A percentile compares a stretch with the other conserved stretches of the same genome.
These are phyloP conservation scores for Drosophila tristis DNA, from an alignment of 1,140 invertebrate species.

Conservation along the genomic window DNA sequence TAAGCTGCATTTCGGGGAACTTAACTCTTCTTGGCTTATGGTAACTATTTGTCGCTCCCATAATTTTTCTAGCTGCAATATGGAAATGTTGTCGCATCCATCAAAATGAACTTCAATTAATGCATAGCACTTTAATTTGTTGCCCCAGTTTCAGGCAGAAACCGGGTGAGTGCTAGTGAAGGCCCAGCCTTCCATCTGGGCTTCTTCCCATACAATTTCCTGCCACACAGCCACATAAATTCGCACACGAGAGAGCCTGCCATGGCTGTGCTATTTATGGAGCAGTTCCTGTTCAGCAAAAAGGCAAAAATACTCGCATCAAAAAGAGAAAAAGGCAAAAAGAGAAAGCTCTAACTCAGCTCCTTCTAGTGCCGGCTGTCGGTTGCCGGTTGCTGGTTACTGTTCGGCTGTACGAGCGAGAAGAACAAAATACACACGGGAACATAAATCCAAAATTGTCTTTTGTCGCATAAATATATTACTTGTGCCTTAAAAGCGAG, in stretches of 20 bases:
- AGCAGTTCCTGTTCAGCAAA: conserved; percentile 68
- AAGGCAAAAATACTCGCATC: conserved; percentile 38
- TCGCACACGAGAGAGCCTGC: conserved; percentile 64
- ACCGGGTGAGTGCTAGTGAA: conserved; percentile 14
- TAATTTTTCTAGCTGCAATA: conserved; percentile 8
- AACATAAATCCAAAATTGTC: conserved; percentile 81
- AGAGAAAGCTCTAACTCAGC: conserved; percentile 48
- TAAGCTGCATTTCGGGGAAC: too few relatives aligned
- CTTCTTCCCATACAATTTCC: conserved; percentile 65
- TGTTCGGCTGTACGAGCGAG: not conserved
- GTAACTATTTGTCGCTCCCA: conserved; percentile 13
- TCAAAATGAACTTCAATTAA: conserved; percentile 64
- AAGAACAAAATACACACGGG: conserved; percentile 27
- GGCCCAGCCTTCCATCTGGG: conserved; percentile 3
- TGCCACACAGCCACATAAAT: conserved; percentile 68
- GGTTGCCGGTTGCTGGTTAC: conserved; percentile 16
- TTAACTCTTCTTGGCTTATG: not conserved
- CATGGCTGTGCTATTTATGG: conserved; percentile 71
- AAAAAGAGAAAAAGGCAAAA: conserved; percentile 36
- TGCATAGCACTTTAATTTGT: conserved; percentile 59
- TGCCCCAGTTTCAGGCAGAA: conserved; percentile 53
- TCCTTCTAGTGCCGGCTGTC: conserved; percentile 43
- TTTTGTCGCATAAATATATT: conserved; percentile 83
- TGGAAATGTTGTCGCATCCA: conserved; percentile 30
- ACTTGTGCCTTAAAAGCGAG: conserved; percentile 54